phyloP scores from a whole-genome alignment of 2,888 invertebrate species.

The Drosophila austrosaltans region DNA sequence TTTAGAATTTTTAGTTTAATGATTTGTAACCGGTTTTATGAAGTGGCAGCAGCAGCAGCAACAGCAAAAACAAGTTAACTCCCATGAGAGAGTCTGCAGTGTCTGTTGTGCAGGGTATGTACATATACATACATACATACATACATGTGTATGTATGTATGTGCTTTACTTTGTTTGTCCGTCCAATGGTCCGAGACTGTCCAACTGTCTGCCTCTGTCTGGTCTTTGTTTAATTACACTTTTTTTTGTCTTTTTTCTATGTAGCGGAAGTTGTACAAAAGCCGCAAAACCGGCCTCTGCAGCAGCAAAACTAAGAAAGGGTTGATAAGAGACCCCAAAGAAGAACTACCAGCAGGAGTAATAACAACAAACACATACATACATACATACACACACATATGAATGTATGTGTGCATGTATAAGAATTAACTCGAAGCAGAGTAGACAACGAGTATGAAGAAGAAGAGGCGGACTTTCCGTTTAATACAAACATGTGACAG shows the following conservation, averaged over 20 bases:
- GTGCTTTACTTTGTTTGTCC: slow-evolving; percentile 46
- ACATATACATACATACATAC: not conserved
- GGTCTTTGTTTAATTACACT: slow-evolving; percentile 68
- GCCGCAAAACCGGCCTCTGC: slow-evolving; percentile 67
- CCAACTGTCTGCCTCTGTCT: slow-evolving; percentile 12
- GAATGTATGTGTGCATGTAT: no score
- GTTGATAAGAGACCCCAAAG: slow-evolving; percentile 6
- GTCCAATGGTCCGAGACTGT: not conserved
- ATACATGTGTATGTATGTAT: not conserved
- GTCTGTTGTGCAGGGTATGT: slow-evolving; percentile 25
- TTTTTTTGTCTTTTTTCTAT: slow-evolving; percentile 49
- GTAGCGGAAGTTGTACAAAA: slow-evolving; percentile 76
- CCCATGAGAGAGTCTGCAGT: slow-evolving; percentile 62
- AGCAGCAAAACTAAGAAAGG: slow-evolving; percentile 20
- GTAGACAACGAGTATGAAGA: not conserved
- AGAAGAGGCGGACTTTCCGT: not conserved
- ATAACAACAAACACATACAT: no score
- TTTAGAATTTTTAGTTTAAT: slow-evolving; percentile 74
- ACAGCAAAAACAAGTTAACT: slow-evolving; percentile 43
- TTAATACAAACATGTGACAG: slow-evolving; percentile 19
- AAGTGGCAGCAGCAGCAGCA: slow-evolving; percentile 35
- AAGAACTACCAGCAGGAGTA: not conserved
- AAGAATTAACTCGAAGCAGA: not conserved
- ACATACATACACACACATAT: no score
- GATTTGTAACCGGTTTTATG: slow-evolving; percentile 68